Base-by-base conservation (phyloP, 2,888 invertebrate species). In the Taphrorychus bicolor region DNA sequence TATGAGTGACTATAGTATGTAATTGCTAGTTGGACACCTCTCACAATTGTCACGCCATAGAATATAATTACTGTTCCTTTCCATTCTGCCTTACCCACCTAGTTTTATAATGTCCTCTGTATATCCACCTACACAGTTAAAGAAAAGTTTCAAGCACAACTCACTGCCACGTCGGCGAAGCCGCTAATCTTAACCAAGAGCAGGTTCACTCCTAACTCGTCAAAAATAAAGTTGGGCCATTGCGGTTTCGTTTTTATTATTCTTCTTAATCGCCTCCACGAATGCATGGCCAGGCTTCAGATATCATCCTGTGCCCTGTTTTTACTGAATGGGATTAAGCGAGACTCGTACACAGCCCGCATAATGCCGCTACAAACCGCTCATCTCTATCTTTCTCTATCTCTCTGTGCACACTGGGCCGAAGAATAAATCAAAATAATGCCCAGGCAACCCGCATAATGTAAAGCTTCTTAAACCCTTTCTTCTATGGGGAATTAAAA, bases 241-340 rank as follows among this genome's bases (percentile, higher is more conserved):
- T 48, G 14, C 48, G 48, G 16, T 16, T 48, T 48, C n/a, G n/a
- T n/a, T n/a, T n/a, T 48, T 48, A 16, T 16, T 18, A 7, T 14
- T n/a, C 18, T 9, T 48, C 48, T 16, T n/a, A 16, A 48, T 48
- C 48, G 48, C 48, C 18, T 14, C 16, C 17, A 17, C 48, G 48
- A 18, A 48, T 48, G 48, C 48, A 48, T 16, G 16, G 48, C 16
- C 48, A 14, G 48, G 16, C 48, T 17, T 48, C 18, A 48, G 48
- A 48, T 18, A 48, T 48, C 48, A 48, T 17, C 48, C 17, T 48
- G 18, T 18, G n/a, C n/a, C 48, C 16, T 9, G 48, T 17, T 48
- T 48, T 48, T 17, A 48, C 48, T 48, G 48, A 48, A 48, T 17
- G 18, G 48, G 48, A 48, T 48, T 48, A 48, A 48, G 48, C 16